phyloP scores from a whole-genome alignment of 2,888 invertebrate species.

The Drosophila merina region DNA sequence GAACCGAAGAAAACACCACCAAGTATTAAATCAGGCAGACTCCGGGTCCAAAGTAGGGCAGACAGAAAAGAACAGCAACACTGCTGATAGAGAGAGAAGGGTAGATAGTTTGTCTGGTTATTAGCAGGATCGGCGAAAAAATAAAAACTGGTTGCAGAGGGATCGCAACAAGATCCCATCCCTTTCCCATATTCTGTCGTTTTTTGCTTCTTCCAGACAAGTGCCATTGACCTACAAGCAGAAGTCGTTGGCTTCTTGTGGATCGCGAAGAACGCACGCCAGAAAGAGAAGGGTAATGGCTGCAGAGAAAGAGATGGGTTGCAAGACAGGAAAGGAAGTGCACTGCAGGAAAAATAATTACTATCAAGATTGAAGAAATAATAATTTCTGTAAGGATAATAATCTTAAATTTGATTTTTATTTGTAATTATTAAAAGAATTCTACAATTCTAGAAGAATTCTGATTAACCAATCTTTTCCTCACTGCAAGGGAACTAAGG shows the following conservation, averaged over 20 bases:
- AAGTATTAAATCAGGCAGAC: constrained; percentile 40
- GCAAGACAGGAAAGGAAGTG: background rate
- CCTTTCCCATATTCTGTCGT: constrained; percentile 1
- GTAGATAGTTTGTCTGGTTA: constrained; percentile 28
- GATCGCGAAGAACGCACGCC: constrained; percentile 22
- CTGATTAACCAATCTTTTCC: background rate
- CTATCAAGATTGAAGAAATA: background rate
- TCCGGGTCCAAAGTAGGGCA: constrained; percentile 40
- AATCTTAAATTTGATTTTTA: background rate
- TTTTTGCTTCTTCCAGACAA: constrained; percentile 34
- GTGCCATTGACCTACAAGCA: constrained; percentile 73
- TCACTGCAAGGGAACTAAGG: constrained; percentile 4
- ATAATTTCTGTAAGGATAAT: background rate
- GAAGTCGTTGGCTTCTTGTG: constrained; percentile 68
- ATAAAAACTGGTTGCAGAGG: constrained; percentile 36
- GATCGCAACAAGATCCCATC: constrained; percentile 11
- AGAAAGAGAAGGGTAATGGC: background rate
- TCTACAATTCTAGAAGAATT: background rate
- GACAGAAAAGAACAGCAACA: constrained; percentile 24
- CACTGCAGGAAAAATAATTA: constrained; percentile 2
- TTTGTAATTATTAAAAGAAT: background rate
- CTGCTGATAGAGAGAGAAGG: background rate
- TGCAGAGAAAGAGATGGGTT: constrained; percentile 7
- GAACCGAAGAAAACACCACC: constrained; percentile 2
- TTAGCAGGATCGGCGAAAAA: constrained; percentile 37